Evolutionary conservation across 2,888 invertebrate species (phyloP), one percentile per base, ranked within the genome.

Genomic region (Epirrhoe alternata): DNA sequence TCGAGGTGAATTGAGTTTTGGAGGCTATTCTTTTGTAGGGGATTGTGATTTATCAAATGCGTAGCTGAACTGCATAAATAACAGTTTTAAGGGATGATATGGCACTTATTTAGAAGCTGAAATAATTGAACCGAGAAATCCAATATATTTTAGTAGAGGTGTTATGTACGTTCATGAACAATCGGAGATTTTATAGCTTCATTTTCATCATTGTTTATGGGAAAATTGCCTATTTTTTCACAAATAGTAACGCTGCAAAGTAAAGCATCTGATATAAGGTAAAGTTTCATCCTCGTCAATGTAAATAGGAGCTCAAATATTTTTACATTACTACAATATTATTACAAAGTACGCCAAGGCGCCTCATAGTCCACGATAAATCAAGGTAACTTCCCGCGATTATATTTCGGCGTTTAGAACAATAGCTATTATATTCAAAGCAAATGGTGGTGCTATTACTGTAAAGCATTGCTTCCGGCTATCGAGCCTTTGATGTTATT

Each of bases 351-450:
- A 64, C 57, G 63, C 66, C 66, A 70, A 65, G 68, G 61, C 52
- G 61, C 56, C 69, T 61, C 70, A 63, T 68, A 68, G 64, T 63
- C 47, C 61, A 87, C 57, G 17, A 68, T 91, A 90, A 90, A 90
- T 90, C 86, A 89, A 83, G 79, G 82, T 79, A 82, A 85, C 85
- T 86, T 86, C 85, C 86, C 86, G 85, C 81, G 82, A 88, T 89
- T 88, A 89, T 85, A 85, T 89, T 89, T 78, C 69, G 86, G 85
- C 80, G 82, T 81, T 81, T 83, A 85, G 86, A 90, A 92, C 92
- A 92, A 92, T 92, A 80, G 89, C 92, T 83, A 92, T 92, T 91
- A 92, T 91, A 84, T 86, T 87, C 86, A 83, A 84, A 87, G 84
- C 86, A 88, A 88, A 91, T 89, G 87, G 86, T 86, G 82, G 84